Evolutionary conservation across 1,140 invertebrate species (phyloP).

Genomic region (Araneus ventricosus): DNA sequence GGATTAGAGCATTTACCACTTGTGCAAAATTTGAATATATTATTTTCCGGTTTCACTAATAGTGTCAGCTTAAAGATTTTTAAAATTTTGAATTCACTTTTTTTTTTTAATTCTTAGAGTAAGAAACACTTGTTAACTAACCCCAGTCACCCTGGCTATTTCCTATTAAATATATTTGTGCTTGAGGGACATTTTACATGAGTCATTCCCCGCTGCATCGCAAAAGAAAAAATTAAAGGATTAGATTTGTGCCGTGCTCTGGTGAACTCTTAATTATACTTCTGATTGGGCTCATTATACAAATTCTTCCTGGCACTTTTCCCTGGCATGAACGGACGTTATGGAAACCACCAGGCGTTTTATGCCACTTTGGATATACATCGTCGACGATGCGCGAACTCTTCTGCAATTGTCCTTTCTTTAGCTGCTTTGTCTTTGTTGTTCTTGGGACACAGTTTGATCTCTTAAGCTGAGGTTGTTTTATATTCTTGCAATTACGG

Average conservation of each 20-base stretch:
- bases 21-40: too few relatives aligned
- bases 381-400: conserved; percentile 51
- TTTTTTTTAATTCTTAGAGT: too few relatives aligned
- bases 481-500: not conserved
- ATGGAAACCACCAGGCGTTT: conserved; percentile 35
- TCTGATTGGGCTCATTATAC: not conserved
- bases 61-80: too few relatives aligned
- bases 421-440: conserved; percentile 3
- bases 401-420: conserved; percentile 43
- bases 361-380: conserved; percentile 33
- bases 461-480: conserved; percentile 46
- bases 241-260: not conserved
- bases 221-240: too few relatives aligned
- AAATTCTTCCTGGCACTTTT: not conserved
- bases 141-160: too few relatives aligned
- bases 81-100: too few relatives aligned
- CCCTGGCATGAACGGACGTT: not conserved
- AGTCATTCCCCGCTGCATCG: too few relatives aligned
- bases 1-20: too few relatives aligned
- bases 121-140: too few relatives aligned
- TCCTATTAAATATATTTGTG: too few relatives aligned
- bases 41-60: too few relatives aligned
- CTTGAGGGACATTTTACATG: too few relatives aligned
- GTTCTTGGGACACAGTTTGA: not conserved
- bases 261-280: not conserved